Evolutionary conservation across 2,797 vertebrate genomes (phyloP).

Genomic region (Sebastes itinus): DNA sequence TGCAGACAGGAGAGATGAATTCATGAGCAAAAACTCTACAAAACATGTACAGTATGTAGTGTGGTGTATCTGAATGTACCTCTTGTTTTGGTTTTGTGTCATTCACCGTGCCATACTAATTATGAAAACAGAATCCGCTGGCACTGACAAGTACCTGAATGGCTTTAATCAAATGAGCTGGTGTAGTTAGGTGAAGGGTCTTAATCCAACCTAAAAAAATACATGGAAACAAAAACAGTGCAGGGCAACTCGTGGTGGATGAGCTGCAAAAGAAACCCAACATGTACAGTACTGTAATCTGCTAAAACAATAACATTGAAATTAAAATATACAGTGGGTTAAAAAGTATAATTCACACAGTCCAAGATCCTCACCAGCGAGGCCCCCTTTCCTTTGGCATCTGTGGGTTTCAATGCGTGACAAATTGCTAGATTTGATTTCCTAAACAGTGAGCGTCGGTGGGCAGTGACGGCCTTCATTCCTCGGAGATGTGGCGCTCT

Average conservation of each 20-base stretch:
- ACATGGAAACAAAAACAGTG: constrained; percentile 17
- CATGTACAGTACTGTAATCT: constrained; percentile 15
- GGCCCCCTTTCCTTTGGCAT: constrained; percentile 74
- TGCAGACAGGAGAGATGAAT: constrained; percentile 22
- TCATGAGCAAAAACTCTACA: not conserved
- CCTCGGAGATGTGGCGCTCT: constrained; percentile 3
- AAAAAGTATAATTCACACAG: constrained; percentile 21
- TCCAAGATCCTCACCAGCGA: constrained; percentile 46
- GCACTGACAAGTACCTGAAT: constrained; percentile 50
- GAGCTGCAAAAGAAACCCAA: not conserved
- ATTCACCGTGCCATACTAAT: constrained; percentile 5
- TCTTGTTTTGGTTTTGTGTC: constrained; percentile 42
- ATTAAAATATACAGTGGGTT: constrained; percentile 39
- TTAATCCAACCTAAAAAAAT: not conserved
- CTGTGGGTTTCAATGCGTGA: constrained; percentile 39
- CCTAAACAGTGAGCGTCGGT: constrained; percentile 45
- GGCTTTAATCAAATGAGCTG: constrained; percentile 61
- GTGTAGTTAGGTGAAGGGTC: constrained; percentile 37
- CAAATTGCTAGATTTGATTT: constrained; percentile 14
- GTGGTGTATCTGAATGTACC: constrained; percentile 36
- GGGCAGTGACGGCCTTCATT: constrained; percentile 51
- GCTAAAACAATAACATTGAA: constrained; percentile 45
- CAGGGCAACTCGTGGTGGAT: not conserved
- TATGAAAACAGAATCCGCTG: constrained; percentile 10
- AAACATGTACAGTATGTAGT: not conserved